A percentile compares a stretch with the other conserved stretches of the same genome.
These are phyloP conservation scores for Anodontia alba DNA, from an alignment of 2,888 invertebrate genomes.

Conservation along the genomic window DNA sequence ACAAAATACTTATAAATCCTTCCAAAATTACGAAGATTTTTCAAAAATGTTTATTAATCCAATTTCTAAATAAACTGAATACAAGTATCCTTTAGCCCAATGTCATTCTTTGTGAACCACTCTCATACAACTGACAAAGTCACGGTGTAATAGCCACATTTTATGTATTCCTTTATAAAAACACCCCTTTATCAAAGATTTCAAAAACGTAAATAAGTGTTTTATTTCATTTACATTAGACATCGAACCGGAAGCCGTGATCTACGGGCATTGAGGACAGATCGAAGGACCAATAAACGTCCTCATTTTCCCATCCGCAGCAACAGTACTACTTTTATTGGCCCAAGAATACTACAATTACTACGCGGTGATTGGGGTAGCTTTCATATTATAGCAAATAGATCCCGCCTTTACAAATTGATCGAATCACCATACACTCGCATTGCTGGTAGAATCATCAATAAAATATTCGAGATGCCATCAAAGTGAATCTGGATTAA, in stretches of 20 bases:
- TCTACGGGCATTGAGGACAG: background rate
- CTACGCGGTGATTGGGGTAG: slow-evolving; percentile 27
- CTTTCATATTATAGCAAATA: background rate
- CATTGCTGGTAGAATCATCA: background rate
- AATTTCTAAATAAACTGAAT: background rate
- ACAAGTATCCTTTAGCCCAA: background rate
- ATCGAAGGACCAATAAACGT: background rate
- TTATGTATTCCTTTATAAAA: slow-evolving; percentile 47
- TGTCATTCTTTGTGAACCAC: background rate
- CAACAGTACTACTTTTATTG: slow-evolving; percentile 20
- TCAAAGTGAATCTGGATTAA: slow-evolving; percentile 12
- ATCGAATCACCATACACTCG: background rate
- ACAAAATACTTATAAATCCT: background rate
- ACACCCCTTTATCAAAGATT: slow-evolving; percentile 52
- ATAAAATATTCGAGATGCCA: slow-evolving; percentile 9
- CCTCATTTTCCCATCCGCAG: background rate
- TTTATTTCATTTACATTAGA: slow-evolving; percentile 50
- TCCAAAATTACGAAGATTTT: background rate
- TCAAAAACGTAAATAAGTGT: slow-evolving; percentile 36
- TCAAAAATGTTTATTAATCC: background rate
- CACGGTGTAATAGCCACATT: slow-evolving; percentile 16
- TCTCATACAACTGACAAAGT: background rate
- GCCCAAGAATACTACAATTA: slow-evolving; percentile 11
- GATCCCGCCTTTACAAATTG: slow-evolving; percentile 1
- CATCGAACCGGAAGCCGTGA: slow-evolving; percentile 31